Evolutionary conservation across 2,888 invertebrate species (phyloP).

Genomic region (Hetaerina titia): DNA sequence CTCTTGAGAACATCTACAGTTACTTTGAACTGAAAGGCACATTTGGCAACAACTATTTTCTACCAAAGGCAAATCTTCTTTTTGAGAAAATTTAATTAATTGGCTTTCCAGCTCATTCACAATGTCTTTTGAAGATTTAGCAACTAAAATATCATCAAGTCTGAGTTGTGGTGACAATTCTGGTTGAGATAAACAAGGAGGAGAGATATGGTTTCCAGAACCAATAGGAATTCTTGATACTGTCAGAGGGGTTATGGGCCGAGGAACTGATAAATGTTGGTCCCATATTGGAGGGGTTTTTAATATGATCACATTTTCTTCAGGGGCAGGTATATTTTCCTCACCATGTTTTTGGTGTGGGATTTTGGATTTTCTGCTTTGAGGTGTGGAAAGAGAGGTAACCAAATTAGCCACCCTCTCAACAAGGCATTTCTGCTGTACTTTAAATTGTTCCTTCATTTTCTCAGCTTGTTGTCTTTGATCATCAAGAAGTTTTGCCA

Average conservation of each 20-base stretch:
- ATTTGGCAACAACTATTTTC: background rate
- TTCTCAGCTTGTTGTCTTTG: constrained; percentile 83
- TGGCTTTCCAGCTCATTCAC: background rate
- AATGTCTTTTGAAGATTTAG: background rate
- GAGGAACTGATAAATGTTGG: too few relatives aligned
- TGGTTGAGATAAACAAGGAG: background rate
- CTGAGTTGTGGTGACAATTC: background rate
- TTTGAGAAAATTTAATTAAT: background rate
- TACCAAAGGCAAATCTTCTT: background rate
- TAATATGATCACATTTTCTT: background rate
- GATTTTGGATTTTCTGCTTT: background rate
- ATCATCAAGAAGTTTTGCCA: constrained; percentile 82
- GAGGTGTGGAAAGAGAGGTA: background rate
- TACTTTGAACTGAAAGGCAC: background rate
- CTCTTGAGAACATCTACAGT: background rate
- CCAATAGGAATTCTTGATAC: background rate
- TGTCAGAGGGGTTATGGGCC: background rate
- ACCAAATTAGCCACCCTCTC: constrained; percentile 18
- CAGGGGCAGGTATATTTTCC: too few relatives aligned
- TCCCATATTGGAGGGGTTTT: background rate
- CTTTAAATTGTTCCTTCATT: constrained; percentile 83
- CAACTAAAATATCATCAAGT: background rate
- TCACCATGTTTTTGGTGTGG: background rate
- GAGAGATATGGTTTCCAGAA: background rate
- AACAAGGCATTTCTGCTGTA: constrained; percentile 81